phyloP scores from a whole-genome alignment of 2,797 vertebrate genomes.

The Myripristis murdjan region DNA sequence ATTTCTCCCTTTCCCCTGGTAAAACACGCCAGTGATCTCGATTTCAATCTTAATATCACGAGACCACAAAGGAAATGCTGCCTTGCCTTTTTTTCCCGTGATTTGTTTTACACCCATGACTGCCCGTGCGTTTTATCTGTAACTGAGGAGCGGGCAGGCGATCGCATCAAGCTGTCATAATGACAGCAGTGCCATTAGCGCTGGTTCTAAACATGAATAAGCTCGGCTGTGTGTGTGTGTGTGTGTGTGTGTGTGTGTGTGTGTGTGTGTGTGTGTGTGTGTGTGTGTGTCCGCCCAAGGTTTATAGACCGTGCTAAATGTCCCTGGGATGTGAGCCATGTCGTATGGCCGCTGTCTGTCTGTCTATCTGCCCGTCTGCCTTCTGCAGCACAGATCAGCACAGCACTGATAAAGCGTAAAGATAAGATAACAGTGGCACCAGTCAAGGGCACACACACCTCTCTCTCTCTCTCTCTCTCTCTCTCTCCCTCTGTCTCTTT shows the following conservation, averaged over 20 bases:
- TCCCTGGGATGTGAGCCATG: conserved; percentile 67
- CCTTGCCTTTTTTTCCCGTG: conserved; percentile 22
- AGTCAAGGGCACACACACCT: conserved; percentile 67
- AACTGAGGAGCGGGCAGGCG: conserved; percentile 22
- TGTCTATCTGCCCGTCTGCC: conserved; percentile 43
- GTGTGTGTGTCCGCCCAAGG: conserved; percentile 27
- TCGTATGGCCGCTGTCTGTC: conserved; percentile 45
- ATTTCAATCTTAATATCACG: conserved; percentile 1
- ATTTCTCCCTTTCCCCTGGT: conserved; percentile 11
- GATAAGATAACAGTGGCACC: conserved; percentile 56
- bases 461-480: conserved; percentile 10
- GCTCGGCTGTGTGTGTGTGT: conserved; percentile 41
- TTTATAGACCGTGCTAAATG: conserved; percentile 73
- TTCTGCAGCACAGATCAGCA: conserved; percentile 59
- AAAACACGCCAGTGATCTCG: not conserved
- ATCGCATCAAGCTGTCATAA: conserved; percentile 50
- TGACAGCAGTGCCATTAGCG: conserved; percentile 55
- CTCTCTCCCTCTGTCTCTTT: not conserved
- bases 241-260: conserved; percentile 27
- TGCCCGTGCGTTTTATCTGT: conserved; percentile 53
- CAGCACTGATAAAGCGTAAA: conserved; percentile 64
- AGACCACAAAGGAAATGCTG: conserved; percentile 47
- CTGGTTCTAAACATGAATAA: conserved; percentile 30
- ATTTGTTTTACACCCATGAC: conserved; percentile 51
- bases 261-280: too few relatives aligned